Conservation (phyloP, 1,140 invertebrate genomes). For the Drosophila guanche region DNA sequence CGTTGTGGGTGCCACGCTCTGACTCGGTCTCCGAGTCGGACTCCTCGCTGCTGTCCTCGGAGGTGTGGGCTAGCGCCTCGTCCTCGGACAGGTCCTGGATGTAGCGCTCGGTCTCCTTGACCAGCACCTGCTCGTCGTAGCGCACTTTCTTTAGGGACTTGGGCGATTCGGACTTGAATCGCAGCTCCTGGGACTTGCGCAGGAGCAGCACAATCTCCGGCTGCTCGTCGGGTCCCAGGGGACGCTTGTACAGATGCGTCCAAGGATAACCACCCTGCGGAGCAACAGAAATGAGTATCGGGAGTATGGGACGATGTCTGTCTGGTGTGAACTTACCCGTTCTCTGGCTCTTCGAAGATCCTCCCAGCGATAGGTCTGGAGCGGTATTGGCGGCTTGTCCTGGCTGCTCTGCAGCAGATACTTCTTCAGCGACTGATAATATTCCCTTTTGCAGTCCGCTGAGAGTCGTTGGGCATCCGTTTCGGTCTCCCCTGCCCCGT, state of each 20-base stretch:
- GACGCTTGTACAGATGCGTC: slow-evolving; percentile 87
- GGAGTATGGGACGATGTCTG: background rate
- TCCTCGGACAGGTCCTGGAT: slow-evolving; percentile 79
- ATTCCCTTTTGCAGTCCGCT: slow-evolving; percentile 79
- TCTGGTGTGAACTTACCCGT: slow-evolving; percentile 59
- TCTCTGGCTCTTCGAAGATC: slow-evolving; percentile 86
- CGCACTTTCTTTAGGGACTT: slow-evolving; percentile 80
- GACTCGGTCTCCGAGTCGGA: slow-evolving; percentile 62
- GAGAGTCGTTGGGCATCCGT: slow-evolving; percentile 73
- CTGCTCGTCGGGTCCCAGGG: slow-evolving; percentile 84
- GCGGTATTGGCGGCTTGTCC: slow-evolving; percentile 86
- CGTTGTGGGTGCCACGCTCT: slow-evolving; percentile 60
- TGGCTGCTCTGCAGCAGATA: slow-evolving; percentile 68
- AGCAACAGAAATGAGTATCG: background rate
- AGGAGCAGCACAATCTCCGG: slow-evolving; percentile 83
- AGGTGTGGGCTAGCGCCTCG: slow-evolving; percentile 57
- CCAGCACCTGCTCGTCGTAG: slow-evolving; percentile 78
- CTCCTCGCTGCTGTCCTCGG: slow-evolving; percentile 58
- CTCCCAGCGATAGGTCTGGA: slow-evolving; percentile 90
- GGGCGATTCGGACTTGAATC: slow-evolving; percentile 78
- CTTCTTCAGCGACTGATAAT: slow-evolving; percentile 82
- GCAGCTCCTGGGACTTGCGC: slow-evolving; percentile 81
- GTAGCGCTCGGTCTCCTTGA: slow-evolving; percentile 81
- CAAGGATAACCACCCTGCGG: slow-evolving; percentile 87
- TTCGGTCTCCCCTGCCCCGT: slow-evolving; percentile 32